A percentile compares a stretch with the other conserved stretches of the same genome.
phyloP scores from a whole-genome alignment of 2,888 invertebrate genomes.

The Phymatocera aterrima region DNA sequence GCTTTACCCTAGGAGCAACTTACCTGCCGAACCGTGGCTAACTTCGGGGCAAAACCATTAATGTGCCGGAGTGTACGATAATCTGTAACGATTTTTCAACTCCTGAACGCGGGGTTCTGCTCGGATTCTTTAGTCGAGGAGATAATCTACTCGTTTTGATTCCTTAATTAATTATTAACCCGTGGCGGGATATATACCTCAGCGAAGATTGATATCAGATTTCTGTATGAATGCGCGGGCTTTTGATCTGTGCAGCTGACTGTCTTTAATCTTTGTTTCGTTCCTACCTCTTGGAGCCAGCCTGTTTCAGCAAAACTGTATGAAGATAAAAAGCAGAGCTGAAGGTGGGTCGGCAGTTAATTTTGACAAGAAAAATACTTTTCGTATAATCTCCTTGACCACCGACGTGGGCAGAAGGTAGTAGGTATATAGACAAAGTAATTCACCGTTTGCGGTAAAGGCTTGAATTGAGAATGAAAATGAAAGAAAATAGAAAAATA shows the following conservation, averaged over 20 bases:
- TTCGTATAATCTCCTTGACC: background rate
- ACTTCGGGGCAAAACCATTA: too few relatives aligned
- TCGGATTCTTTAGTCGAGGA: background rate
- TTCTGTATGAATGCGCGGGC: conserved; percentile 16
- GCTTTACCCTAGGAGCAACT: too few relatives aligned
- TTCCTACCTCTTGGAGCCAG: background rate
- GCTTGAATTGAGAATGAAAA: too few relatives aligned
- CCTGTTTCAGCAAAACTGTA: background rate
- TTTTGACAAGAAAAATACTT: conserved; percentile 14
- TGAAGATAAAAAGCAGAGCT: background rate
- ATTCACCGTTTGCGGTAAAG: too few relatives aligned
- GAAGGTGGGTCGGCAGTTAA: background rate
- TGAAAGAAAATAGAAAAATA: too few relatives aligned
- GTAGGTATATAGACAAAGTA: too few relatives aligned
- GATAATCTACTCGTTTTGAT: background rate
- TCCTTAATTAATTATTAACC: conserved; percentile 8
- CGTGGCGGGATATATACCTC: background rate
- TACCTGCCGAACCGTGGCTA: too few relatives aligned
- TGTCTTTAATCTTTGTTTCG: conserved; percentile 10
- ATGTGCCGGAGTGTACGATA: too few relatives aligned
- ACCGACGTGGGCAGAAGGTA: background rate
- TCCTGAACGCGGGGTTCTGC: too few relatives aligned
- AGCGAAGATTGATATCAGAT: conserved; percentile 13
- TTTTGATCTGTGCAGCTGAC: conserved; percentile 27
- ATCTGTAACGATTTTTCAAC: too few relatives aligned